These are phyloP conservation scores for Bombus terrestris DNA, from an alignment of 1,140 invertebrate genomes.

Conservation along the genomic window DNA sequence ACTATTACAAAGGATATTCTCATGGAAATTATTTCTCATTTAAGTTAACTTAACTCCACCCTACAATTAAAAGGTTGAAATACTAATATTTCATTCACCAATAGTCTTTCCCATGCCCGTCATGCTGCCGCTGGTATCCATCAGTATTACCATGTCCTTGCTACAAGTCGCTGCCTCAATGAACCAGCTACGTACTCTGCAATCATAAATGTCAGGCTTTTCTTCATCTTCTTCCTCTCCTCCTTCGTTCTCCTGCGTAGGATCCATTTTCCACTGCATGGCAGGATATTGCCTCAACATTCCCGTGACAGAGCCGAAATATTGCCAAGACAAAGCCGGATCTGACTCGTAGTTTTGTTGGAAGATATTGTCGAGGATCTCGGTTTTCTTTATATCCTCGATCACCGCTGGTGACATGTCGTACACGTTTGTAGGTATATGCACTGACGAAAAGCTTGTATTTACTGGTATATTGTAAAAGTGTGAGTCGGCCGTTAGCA, in stretches of 20 bases:
- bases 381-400: conserved; percentile 93
- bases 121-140: conserved; percentile 99
- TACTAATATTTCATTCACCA: conserved; percentile 76
- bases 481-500: conserved; percentile 88
- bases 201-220: conserved; percentile 89
- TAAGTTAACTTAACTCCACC: background rate
- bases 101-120: conserved; percentile 92
- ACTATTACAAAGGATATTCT: background rate
- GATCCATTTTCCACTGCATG: conserved; percentile 80
- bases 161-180: conserved; percentile 98
- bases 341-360: conserved; percentile 93
- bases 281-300: conserved; percentile 95
- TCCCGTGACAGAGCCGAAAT: conserved; percentile 96
- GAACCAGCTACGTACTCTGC: conserved; percentile 95
- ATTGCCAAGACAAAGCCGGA: conserved; percentile 96
- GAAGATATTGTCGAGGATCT: conserved; percentile 92
- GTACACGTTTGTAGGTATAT: conserved; percentile 97
- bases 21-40: background rate
- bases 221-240: background rate
- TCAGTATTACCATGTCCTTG: conserved; percentile 97
- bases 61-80: background rate
- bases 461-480: conserved; percentile 94
- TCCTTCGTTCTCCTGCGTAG: conserved; percentile 66
- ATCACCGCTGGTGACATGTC: conserved; percentile 87
- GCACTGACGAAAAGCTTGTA: conserved; percentile 92